These are phyloP conservation scores for Agonopterix alstromeriana DNA, from an alignment of 2,888 invertebrate genomes.

Conservation along the genomic window DNA sequence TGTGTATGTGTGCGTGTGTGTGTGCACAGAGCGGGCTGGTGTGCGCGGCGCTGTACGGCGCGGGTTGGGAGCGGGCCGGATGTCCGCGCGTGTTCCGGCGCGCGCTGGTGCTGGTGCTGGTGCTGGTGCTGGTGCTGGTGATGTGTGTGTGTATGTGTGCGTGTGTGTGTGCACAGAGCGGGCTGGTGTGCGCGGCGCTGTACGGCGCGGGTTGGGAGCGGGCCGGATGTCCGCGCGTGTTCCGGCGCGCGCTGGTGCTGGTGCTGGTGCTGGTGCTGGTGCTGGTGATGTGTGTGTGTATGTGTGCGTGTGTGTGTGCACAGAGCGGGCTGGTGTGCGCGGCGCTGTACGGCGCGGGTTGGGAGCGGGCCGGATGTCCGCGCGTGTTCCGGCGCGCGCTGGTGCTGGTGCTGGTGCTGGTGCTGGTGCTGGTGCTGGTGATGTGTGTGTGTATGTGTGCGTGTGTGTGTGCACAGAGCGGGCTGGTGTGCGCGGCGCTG, in stretches of 20 bases:
- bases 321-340: slow-evolving; percentile 58
- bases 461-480: slow-evolving; percentile 41
- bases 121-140: slow-evolving; percentile 60
- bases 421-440: slow-evolving; percentile 61
- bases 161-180: slow-evolving; percentile 41
- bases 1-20: neutral
- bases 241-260: slow-evolving; percentile 45
- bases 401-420: slow-evolving; percentile 60
- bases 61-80: slow-evolving; percentile 42
- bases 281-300: slow-evolving; percentile 38
- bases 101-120: slow-evolving; percentile 58
- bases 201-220: slow-evolving; percentile 54
- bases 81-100: slow-evolving; percentile 19
- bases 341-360: slow-evolving; percentile 53
- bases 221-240: slow-evolving; percentile 19
- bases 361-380: slow-evolving; percentile 35
- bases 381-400: slow-evolving; percentile 31
- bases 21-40: slow-evolving; percentile 52
- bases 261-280: slow-evolving; percentile 61
- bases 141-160: neutral
- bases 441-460: neutral
- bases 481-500: slow-evolving; percentile 45
- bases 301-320: neutral
- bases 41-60: slow-evolving; percentile 51
- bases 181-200: slow-evolving; percentile 45